Percentiles rank a stretch among this genome's conserved stretches.
Conservation (phyloP, 2,888 invertebrate species). For the Cheilosia soror region DNA sequence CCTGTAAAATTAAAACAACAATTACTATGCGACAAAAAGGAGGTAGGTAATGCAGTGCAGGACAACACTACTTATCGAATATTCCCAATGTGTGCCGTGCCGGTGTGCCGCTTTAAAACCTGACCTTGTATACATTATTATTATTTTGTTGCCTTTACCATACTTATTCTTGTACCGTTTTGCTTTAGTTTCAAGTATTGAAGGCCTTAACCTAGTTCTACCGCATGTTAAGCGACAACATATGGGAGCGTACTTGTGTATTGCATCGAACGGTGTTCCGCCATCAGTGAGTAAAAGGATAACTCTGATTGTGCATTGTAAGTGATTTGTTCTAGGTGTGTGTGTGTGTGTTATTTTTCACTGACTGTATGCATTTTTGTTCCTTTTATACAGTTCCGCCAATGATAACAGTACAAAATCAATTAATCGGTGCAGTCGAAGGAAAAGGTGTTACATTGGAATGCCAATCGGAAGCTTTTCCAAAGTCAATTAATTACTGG, state of each 20-base stretch:
- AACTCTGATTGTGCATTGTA: conserved; percentile 92
- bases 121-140: conserved; percentile 41
- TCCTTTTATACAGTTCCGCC: conserved; percentile 88
- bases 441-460: conserved; percentile 90
- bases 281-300: conserved; percentile 95
- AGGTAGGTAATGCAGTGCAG: not conserved
- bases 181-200: conserved; percentile 86
- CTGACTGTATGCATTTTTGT: not conserved
- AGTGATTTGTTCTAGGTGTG: conserved; percentile 79
- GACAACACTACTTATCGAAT: conserved; percentile 35
- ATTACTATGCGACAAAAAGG: conserved; percentile 35
- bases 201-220: conserved; percentile 88
- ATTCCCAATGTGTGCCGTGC: conserved; percentile 18
- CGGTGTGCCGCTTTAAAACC: conserved; percentile 4
- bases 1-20: conserved; percentile 5
- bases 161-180: conserved; percentile 28
- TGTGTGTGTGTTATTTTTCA: conserved; percentile 1
- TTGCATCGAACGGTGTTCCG: conserved; percentile 93
- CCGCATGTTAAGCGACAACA: conserved; percentile 89
- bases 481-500: conserved; percentile 95
- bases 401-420: conserved; percentile 93
- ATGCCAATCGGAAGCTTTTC: conserved; percentile 93
- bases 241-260: conserved; percentile 92
- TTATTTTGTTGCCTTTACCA: conserved; percentile 9
- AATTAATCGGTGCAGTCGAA: conserved; percentile 91